phyloP scores from a whole-genome alignment of 2,797 vertebrate genomes.

The Oreochromis mossambicus region DNA sequence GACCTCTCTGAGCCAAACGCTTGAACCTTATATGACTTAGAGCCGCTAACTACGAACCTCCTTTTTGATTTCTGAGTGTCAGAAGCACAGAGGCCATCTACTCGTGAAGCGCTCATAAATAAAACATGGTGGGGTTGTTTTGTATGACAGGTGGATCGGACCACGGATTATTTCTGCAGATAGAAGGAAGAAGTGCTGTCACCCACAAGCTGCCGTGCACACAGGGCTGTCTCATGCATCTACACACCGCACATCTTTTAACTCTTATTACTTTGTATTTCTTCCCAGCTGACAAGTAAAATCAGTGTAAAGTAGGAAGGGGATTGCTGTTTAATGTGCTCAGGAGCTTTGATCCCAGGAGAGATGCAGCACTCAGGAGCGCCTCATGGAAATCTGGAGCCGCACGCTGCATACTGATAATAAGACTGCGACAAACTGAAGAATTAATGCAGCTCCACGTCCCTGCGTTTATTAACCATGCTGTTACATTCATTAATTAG shows the following conservation, averaged over 20 bases:
- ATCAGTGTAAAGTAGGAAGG: background rate
- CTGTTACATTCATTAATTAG: background rate
- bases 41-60: background rate
- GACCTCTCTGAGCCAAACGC: slow-evolving; percentile 21
- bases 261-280: background rate
- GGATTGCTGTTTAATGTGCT: background rate
- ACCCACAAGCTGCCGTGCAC: slow-evolving; percentile 26
- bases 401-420: background rate
- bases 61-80: slow-evolving; percentile 45
- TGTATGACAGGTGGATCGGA: slow-evolving; percentile 55
- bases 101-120: slow-evolving; percentile 64
- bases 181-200: slow-evolving; percentile 33
- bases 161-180: slow-evolving; percentile 58
- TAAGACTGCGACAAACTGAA: background rate
- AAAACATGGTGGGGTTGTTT: slow-evolving; percentile 50
- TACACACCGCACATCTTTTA: background rate
- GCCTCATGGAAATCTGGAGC: background rate
- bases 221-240: slow-evolving; percentile 2
- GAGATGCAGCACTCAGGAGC: background rate
- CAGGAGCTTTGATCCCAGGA: slow-evolving; percentile 4
- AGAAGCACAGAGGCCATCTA: slow-evolving; percentile 53
- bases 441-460: background rate
- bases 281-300: background rate
- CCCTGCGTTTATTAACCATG: background rate
- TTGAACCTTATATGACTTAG: background rate